Evolutionary conservation across 2,113 vertebrate genomes (phyloP), one percentile per base, ranked within the genome.

Genomic region (Crocuta crocuta): DNA sequence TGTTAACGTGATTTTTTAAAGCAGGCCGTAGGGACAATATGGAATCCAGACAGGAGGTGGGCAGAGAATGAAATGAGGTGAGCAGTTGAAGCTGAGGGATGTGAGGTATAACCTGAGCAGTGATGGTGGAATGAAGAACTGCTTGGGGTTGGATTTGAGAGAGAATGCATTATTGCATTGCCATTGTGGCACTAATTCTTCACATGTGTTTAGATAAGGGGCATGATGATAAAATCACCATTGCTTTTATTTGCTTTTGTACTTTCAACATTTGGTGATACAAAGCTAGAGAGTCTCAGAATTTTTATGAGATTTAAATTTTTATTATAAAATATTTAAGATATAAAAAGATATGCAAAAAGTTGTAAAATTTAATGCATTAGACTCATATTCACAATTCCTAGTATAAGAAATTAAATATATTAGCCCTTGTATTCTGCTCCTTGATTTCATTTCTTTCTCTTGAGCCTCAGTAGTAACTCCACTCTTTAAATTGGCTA

Each of bases 271-370:
- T 73, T 88, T 55, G 71, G n/a, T 78, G 21, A 21, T 35, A 33
- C 70, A 91, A 35, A 91, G 23, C 21, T 91, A 68, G 63, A 61
- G 39, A 68, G 65, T 93, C 45, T 73, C 70, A 95, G 50, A 43
- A 50, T 88, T 78, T 91, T 89, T 50, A 76, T 92, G 48, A 88
- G 15, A 61, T 89, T 79, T 55, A 84, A 92, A 63, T 26, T 95
- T 96, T 95, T 92, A 78, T 89, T 89, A 16, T 88, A 61, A 79
- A 92, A 45, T 92, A 79, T 83, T 89, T 95, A 45, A 92, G 39
- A 53, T 3, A 53, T 89, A 87, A 92, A 89, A 78, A 39, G 28
- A 70, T 78, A 43, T 63, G 45, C 39, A 88, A 76, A 81, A 81
- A 15, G 13, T 48, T 82, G 5, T 50, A 78, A 93, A 93, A 33